Percentiles rank a stretch among this genome's conserved stretches.
Conservation (phyloP, 2,888 invertebrate genomes). For the Cephus runcator region DNA sequence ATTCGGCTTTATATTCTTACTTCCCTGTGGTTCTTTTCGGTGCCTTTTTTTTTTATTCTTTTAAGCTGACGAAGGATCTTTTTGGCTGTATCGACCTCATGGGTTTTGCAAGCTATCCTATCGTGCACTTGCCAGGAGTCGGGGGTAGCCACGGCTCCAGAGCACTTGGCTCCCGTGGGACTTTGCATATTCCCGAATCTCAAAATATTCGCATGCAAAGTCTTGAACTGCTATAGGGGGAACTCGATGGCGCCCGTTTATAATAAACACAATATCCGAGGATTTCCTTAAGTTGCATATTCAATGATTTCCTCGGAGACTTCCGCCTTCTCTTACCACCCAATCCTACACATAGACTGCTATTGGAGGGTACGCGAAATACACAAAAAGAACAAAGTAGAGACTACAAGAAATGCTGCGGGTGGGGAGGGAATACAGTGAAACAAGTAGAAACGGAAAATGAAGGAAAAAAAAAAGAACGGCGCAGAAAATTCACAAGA, state of each 20-base stretch:
- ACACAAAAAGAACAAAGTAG: not conserved
- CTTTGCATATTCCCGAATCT: conserved; percentile 54
- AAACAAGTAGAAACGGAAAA: conserved; percentile 1
- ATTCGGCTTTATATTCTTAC: not conserved
- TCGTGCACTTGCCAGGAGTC: not conserved
- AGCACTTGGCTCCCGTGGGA: not conserved
- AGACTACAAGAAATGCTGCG: not conserved
- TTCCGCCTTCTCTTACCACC: conserved; percentile 40
- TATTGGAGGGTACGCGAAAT: not conserved
- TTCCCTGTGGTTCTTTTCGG: not conserved
- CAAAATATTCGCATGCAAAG: conserved; percentile 61
- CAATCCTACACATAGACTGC: not conserved
- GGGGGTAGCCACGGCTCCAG: not conserved
- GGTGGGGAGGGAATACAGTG: not conserved
- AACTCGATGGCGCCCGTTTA: conserved; percentile 47
- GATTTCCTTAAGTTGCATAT: conserved; percentile 74
- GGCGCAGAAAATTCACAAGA: not conserved
- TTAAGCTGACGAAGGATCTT: not conserved
- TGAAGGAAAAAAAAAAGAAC: not conserved
- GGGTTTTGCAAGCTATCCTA: not conserved
- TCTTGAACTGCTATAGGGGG: conserved; percentile 22
- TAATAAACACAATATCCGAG: conserved; percentile 65
- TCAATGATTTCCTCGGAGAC: conserved; percentile 84
- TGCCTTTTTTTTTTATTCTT: not conserved
- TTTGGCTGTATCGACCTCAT: not conserved